phyloP scores from a whole-genome alignment of 2,113 vertebrate genomes.

The Anser brachyrhynchus region DNA sequence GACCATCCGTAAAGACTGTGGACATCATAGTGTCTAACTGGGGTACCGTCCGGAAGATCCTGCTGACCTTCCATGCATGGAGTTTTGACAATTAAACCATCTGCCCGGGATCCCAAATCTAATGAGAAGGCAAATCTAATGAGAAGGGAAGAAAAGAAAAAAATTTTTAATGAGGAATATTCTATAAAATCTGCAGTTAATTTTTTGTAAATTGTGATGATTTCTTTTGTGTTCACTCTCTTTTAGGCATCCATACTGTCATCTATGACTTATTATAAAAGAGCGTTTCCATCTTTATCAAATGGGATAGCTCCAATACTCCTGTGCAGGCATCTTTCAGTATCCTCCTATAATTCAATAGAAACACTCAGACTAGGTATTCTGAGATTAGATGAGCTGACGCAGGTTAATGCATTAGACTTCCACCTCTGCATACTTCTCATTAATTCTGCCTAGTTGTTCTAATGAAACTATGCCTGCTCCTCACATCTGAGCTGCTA shows the following conservation, averaged over 20 bases:
- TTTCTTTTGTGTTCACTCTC: background rate
- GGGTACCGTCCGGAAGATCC: conserved; percentile 79
- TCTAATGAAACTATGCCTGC: no score
- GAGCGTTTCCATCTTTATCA: background rate
- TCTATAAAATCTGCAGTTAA: background rate
- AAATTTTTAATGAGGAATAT: background rate
- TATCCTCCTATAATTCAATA: no score
- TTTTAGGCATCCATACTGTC: background rate
- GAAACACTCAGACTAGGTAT: no score
- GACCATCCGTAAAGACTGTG: conserved; percentile 97
- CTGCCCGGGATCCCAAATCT: conserved; percentile 78
- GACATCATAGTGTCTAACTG: conserved; percentile 88
- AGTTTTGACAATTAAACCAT: conserved; percentile 83
- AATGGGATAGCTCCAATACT: background rate
- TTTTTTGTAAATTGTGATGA: background rate
- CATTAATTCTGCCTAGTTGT: no score
- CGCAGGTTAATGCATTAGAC: no score
- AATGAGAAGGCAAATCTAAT: conserved; percentile 73
- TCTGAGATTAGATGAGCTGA: no score
- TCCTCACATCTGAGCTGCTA: no score
- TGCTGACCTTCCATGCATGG: conserved; percentile 92
- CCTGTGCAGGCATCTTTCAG: background rate
- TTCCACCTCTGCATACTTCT: no score
- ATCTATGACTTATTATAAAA: background rate
- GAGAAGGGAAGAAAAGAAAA: background rate